These are phyloP conservation scores for Cryptoblepharus egeriae DNA, from an alignment of 2,797 vertebrate species.

Conservation along the genomic window DNA sequence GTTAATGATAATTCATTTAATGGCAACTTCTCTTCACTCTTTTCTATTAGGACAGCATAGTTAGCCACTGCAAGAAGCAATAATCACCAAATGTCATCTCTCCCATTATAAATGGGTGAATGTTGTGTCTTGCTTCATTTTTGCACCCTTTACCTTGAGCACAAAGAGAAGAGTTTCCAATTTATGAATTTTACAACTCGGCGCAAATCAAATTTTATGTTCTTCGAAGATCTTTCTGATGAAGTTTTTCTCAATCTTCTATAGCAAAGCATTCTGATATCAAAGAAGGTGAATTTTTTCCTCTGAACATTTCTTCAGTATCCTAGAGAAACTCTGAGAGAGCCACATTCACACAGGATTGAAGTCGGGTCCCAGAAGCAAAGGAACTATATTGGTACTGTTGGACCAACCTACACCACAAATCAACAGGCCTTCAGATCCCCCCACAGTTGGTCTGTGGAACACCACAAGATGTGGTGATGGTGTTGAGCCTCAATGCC, in stretches of 20 bases:
- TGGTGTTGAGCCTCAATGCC: too few species aligned
- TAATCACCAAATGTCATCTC: neutral
- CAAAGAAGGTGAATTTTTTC: neutral
- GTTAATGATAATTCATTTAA: too few species aligned
- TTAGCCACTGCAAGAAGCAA: neutral
- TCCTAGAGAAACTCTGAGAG: neutral
- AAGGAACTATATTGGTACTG: conserved; percentile 8
- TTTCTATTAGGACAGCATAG: too few species aligned
- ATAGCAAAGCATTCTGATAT: neutral
- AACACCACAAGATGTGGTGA: too few species aligned
- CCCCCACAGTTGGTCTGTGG: neutral
- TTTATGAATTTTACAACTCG: neutral
- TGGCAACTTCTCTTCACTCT: neutral
- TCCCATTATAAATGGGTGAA: neutral
- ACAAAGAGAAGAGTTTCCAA: neutral
- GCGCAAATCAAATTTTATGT: neutral
- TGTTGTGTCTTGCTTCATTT: too few species aligned
- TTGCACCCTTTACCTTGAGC: neutral
- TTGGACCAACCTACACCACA: neutral
- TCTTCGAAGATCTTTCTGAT: too few species aligned
- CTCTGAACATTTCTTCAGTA: neutral
- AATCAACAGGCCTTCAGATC: neutral
- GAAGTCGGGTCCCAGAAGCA: neutral
- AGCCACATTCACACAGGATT: neutral
- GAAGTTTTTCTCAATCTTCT: neutral